Base-by-base conservation (phyloP, 2,797 vertebrate genomes). In the Acanthopagrus latus region DNA sequence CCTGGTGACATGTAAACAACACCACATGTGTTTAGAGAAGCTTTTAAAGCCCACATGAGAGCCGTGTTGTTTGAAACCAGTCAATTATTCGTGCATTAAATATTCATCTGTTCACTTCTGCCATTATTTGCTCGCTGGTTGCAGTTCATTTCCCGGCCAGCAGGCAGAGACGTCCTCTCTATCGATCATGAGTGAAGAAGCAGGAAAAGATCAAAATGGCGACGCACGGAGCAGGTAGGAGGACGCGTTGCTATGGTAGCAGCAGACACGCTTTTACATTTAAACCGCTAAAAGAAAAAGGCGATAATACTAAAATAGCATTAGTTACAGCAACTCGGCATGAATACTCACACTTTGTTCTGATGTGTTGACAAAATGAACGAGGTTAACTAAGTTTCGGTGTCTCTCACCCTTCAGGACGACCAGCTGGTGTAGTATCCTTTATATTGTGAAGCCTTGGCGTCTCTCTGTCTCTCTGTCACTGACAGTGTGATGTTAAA, bases 201-300 rank as follows among this genome's bases (percentile, higher is more conserved):
- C 38, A 78, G 8, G 4, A 54, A 64, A 62, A 46, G 68, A 44
- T 76, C 83, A 94, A 94, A 82, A 95, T 94, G 93, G 91, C 91
- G 88, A 48, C 38, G 5, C 44, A 25, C 16, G 52, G 74, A 74
- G 7, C 81, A 85, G 92, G 93, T 94, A 85, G 59, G 86, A 71
- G 12, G 68, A 85, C 48, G 80, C 86, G 93, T 95, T 93, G 88
- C 91, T 83, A 94, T 94, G 80, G 89, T 73, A 78, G 52, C 81
- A 43, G 38, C 18, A 84, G 78, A 78, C 47, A 82, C 74, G 5
- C 46, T 20, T 54, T 29, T 4, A 17, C 13, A 1, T 25, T 25
- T 62, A 23, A 44, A 23, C 7, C 7, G 7, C 56, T 11, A 5
- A 13, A 5, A 44, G 20, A 55, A 13, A 38, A 38, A 38, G 7